phyloP scores from a whole-genome alignment of 2,113 vertebrate genomes.

The Columba livia region DNA sequence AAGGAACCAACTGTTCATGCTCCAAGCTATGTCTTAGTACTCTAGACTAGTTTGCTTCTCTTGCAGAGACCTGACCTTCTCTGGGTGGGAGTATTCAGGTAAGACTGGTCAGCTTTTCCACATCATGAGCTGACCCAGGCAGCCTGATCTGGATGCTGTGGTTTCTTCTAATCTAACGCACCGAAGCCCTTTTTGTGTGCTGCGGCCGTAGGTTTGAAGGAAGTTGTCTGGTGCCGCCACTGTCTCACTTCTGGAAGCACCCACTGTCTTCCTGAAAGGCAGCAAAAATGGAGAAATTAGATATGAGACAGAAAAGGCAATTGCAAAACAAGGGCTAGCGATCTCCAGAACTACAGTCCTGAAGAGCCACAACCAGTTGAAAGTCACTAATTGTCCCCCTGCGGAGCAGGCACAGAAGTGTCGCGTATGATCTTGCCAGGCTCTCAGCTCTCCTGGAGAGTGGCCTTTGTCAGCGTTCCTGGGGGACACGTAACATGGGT shows the following conservation, averaged over 20 bases:
- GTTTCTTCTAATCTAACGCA: neutral
- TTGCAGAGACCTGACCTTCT: neutral
- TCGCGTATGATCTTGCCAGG: neutral
- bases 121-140: accelerated
- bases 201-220: neutral
- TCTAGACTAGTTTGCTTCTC: neutral
- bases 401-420: neutral
- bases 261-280: neutral
- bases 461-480: neutral
- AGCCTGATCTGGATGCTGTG: neutral
- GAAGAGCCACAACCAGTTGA: neutral
- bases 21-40: neutral
- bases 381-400: neutral
- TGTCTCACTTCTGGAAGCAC: neutral
- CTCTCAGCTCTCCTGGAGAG: neutral
- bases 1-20: neutral
- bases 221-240: neutral
- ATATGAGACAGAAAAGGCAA: neutral
- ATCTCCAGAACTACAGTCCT: neutral
- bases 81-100: neutral
- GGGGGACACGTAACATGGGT: neutral
- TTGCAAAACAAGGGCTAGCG: neutral
- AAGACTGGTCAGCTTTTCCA: neutral
- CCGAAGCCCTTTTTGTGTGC: neutral
- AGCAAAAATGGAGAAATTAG: neutral